Conservation (phyloP, 2,113 vertebrate species). For the Ranitomeya variabilis region DNA sequence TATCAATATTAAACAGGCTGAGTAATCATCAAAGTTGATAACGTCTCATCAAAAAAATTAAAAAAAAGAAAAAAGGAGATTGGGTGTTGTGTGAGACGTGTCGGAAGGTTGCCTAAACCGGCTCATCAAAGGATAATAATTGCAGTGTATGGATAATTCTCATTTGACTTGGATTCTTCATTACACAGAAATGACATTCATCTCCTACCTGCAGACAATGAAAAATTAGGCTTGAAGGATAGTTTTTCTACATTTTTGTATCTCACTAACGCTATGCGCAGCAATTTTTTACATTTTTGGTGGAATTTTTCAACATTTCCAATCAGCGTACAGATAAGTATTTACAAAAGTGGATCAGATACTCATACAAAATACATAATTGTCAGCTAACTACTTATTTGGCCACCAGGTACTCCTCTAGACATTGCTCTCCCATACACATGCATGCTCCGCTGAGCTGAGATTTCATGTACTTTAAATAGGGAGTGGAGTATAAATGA, state of each 20-base stretch:
- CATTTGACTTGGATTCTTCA: background rate
- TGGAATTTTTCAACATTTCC: background rate
- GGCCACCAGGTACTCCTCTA: no score
- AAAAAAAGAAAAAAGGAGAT: background rate
- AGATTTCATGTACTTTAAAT: no score
- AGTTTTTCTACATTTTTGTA: background rate
- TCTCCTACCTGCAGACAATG: background rate
- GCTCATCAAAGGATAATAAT: background rate
- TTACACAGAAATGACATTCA: background rate
- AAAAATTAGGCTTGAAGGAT: background rate
- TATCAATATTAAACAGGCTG: conserved; percentile 45
- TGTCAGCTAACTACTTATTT: no score
- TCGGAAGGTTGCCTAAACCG: conserved; percentile 5
- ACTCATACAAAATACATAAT: no score
- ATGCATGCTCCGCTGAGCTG: no score
- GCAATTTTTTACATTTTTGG: background rate
- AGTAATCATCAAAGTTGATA: conserved; percentile 18
- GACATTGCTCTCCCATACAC: no score
- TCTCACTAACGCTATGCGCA: background rate
- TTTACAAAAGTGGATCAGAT: background rate
- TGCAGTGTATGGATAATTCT: background rate
- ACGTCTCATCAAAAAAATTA: background rate
- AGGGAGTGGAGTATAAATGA: no score
- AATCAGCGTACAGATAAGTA: background rate
- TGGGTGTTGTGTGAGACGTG: background rate